phyloP scores from a whole-genome alignment of 2,113 vertebrate species.

The Himantopus leucocephalus region DNA sequence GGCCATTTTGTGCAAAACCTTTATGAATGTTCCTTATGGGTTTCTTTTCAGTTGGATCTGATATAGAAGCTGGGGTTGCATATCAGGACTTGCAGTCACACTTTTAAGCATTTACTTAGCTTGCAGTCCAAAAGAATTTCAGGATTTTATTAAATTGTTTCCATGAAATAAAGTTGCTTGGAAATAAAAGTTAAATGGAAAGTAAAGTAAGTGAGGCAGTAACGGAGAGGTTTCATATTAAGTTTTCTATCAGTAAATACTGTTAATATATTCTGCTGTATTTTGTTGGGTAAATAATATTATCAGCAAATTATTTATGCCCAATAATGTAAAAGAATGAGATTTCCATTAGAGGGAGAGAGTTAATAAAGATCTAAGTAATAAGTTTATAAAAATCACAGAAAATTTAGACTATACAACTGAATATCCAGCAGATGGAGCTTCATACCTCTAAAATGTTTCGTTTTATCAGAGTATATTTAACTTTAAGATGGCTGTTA shows the following conservation, averaged over 20 bases:
- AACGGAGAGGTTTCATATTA: neutral
- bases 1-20: neutral
- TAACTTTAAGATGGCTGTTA: neutral
- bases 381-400: neutral
- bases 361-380: neutral
- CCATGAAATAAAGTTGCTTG: neutral
- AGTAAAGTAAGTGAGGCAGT: neutral
- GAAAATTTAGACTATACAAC: neutral
- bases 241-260: neutral
- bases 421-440: constrained; percentile 74
- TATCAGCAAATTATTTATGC: neutral
- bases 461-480: neutral
- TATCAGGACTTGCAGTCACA: neutral
- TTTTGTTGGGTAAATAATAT: neutral
- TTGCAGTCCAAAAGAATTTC: neutral
- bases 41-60: neutral
- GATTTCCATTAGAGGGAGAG: neutral
- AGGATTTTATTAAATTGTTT: neutral
- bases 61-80: neutral
- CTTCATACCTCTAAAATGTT: constrained; percentile 56
- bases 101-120: neutral
- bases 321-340: neutral
- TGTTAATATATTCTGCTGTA: neutral
- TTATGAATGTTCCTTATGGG: neutral
- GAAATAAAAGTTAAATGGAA: neutral